A percentile compares a stretch with the other conserved stretches of the same genome.
These are phyloP conservation scores for Oligia latruncula DNA, from an alignment of 2,888 invertebrate genomes.

Conservation along the genomic window DNA sequence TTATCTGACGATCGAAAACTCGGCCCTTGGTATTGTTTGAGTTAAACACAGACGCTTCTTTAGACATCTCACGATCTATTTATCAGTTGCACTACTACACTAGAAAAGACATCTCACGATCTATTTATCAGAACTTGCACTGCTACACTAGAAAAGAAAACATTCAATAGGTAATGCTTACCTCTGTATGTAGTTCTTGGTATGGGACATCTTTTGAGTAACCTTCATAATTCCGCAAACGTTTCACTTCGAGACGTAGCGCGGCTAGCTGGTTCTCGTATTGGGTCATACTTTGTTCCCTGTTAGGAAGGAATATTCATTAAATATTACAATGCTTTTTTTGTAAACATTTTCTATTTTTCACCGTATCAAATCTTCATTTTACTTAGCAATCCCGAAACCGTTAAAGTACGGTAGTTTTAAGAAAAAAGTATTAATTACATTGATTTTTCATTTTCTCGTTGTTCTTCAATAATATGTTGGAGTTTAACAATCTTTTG, in stretches of 20 bases:
- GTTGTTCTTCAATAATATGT: slow-evolving; percentile 78
- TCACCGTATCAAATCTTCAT: neutral
- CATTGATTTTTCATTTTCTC: slow-evolving; percentile 82
- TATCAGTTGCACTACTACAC: neutral
- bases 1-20: neutral
- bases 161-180: neutral
- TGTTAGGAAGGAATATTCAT: slow-evolving; percentile 53
- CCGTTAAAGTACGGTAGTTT: neutral
- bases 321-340: slow-evolving; percentile 7
- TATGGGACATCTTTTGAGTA: slow-evolving; percentile 79
- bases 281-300: slow-evolving; percentile 82
- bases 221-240: slow-evolving; percentile 81
- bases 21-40: neutral
- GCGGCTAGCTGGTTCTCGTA: slow-evolving; percentile 82
- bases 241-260: slow-evolving; percentile 81
- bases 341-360: neutral
- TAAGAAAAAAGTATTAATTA: slow-evolving; percentile 58
- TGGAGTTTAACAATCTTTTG: slow-evolving; percentile 81
- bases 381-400: neutral
- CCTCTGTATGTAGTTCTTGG: slow-evolving; percentile 84
- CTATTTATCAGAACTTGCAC: neutral
- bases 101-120: neutral
- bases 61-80: neutral
- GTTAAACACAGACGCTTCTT: neutral
- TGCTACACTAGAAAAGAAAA: neutral